These are phyloP conservation scores for Trissolcus basalis DNA, from an alignment of 1,140 invertebrate genomes.

Conservation along the genomic window DNA sequence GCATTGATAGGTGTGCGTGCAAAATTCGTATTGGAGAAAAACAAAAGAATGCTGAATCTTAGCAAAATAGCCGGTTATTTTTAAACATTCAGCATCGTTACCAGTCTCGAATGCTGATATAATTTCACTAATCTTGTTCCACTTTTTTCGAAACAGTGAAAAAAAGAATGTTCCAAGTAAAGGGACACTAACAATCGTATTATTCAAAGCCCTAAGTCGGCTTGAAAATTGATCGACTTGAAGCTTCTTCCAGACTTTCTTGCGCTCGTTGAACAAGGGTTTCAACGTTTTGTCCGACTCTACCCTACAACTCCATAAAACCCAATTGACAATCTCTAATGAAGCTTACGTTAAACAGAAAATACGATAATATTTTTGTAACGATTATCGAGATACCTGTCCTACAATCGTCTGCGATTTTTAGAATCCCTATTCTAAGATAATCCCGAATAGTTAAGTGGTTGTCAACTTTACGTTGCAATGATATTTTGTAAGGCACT, in stretches of 20 bases:
- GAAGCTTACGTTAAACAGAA: slow-evolving; percentile 54
- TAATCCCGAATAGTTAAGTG: no score
- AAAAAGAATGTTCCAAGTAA: not conserved
- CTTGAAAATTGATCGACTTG: slow-evolving; percentile 1
- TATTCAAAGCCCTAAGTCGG: no score
- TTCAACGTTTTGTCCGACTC: slow-evolving; percentile 16
- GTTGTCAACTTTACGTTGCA: no score
- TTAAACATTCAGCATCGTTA: no score
- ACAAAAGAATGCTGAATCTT: not conserved
- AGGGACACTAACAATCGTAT: no score
- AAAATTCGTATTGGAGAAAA: slow-evolving; percentile 10
- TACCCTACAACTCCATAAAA: slow-evolving; percentile 51
- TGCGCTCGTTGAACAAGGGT: slow-evolving; percentile 31
- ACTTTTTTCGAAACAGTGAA: not conserved
- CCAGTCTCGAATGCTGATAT: no score
- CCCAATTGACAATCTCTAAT: slow-evolving; percentile 56
- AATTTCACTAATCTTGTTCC: no score
- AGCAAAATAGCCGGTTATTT: no score
- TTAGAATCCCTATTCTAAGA: no score
- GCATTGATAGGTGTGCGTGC: slow-evolving; percentile 25
- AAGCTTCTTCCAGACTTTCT: slow-evolving; percentile 39
- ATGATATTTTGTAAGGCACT: no score
- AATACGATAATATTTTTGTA: slow-evolving; percentile 57
- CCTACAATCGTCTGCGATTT: slow-evolving; percentile 32
- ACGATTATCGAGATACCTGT: slow-evolving; percentile 29